Evolutionary conservation across 2,113 vertebrate species (phyloP).

Genomic region (Spheniscus mendiculus): DNA sequence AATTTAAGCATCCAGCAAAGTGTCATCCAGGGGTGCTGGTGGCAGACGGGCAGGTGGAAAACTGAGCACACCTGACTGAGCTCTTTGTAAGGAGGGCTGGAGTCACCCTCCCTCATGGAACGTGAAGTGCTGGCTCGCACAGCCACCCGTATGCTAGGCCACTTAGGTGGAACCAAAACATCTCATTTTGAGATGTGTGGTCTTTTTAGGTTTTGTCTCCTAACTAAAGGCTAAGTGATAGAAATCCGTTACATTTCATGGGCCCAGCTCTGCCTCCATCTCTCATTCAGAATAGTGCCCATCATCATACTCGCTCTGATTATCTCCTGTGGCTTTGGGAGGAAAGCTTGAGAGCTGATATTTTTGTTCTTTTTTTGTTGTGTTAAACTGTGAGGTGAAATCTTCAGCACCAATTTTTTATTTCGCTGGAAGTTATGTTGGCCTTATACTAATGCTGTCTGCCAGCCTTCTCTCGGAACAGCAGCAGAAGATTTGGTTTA

Average conservation of each 20-base stretch:
- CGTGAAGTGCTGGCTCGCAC: accelerated
- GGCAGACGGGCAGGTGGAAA: background rate
- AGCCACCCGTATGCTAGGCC: accelerated
- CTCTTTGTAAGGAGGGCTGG: background rate
- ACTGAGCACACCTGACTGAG: background rate
- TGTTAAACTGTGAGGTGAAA: background rate
- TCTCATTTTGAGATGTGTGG: background rate
- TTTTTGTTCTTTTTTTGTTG: background rate
- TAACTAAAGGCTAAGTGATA: background rate
- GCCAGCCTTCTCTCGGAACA: no score
- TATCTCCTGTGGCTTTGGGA: background rate
- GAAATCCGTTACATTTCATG: background rate
- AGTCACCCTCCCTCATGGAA: background rate
- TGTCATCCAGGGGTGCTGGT: background rate
- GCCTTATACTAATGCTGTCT: background rate
- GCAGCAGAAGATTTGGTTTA: accelerated
- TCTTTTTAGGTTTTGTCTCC: background rate
- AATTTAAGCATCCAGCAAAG: background rate
- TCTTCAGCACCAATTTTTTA: background rate
- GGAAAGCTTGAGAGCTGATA: background rate
- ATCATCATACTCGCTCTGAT: accelerated
- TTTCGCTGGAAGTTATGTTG: background rate
- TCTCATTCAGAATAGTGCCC: background rate
- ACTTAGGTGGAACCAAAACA: background rate
- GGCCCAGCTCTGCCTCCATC: background rate